phyloP scores from a whole-genome alignment of 1,140 invertebrate genomes.

The Eriocheir sinensis region DNA sequence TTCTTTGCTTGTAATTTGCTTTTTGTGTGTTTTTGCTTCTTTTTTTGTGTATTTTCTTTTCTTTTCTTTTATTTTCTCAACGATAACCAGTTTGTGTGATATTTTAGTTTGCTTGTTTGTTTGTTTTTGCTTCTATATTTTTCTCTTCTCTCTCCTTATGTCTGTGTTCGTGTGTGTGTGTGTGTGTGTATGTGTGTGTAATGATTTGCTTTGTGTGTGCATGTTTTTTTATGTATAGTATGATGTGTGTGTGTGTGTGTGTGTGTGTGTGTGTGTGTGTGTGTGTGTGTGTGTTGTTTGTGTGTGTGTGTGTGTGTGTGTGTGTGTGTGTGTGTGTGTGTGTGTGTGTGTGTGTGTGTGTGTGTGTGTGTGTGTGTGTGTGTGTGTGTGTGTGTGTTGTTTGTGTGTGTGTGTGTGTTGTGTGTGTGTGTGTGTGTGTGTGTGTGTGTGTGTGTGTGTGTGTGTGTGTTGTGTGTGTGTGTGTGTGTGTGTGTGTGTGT shows the following conservation, averaged over 20 bases:
- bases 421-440: too few relatives aligned
- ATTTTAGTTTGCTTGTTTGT: too few relatives aligned
- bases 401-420: too few relatives aligned
- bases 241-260: background rate
- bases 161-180: background rate
- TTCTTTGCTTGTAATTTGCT: too few relatives aligned
- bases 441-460: background rate
- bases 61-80: too few relatives aligned
- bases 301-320: too few relatives aligned
- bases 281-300: constrained; percentile 43
- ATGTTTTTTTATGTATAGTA: background rate
- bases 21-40: too few relatives aligned
- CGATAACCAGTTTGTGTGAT: too few relatives aligned
- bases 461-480: constrained; percentile 23
- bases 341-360: constrained; percentile 9
- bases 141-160: background rate
- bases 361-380: constrained; percentile 12
- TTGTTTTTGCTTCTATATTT: background rate
- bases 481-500: background rate
- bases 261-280: constrained; percentile 49
- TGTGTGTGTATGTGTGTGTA: constrained; percentile 49
- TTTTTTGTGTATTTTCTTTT: too few relatives aligned
- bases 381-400: too few relatives aligned
- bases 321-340: background rate
- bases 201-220: too few relatives aligned